Base-by-base conservation (phyloP, 1,140 invertebrate genomes). In the Drosophila ogumai region DNA sequence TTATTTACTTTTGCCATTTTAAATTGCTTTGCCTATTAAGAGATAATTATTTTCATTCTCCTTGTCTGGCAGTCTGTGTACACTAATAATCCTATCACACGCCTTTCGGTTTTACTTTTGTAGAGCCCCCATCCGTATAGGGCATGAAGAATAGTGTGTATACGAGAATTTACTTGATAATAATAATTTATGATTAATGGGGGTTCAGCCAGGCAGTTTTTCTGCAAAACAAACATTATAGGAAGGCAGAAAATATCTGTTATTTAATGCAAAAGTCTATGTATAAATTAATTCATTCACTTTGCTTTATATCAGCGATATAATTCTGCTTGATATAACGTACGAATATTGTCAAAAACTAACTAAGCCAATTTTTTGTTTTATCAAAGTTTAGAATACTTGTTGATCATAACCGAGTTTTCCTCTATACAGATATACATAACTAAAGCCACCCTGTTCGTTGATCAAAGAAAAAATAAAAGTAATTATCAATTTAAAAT, bases 21-120 rank as follows among this genome's bases (percentile, higher is more conserved):
- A 60, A 67, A 49, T 60, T 50, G 25, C 58, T 60, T 52, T 49
- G 47, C 61, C 60, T 87, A 79, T 86, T 82, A 46, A 69, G 66
- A 74, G 81, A 87, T 82, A 75, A 82, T 87, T 86, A 87, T 79
- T 79, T 74, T 58, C 19, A 56, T 54, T 46, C 38, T 57, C 43
- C 59, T 61, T 71, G 34, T 72, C 56, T 61, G 67, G 56, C 4
- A 0, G 56, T 5, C 2, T 44, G 28, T 67, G 28, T 57, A 56
- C 65, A 36, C 17, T 40, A 64, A 57, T 66, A 58, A 47, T 66
- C 47, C 43, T 43, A 65, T 50, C 32, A 55, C 46, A 73, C 38
- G 68, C 56, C 34, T 49, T 63, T 80, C 46, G 52, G 22, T 36
- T 19, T 41, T 60, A 59, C 25, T 64, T 64, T 32, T 32, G 15